Evolutionary conservation across 2,888 invertebrate species (phyloP), one percentile per base, ranked within the genome.

Genomic region (Stegophylla sp.): DNA sequence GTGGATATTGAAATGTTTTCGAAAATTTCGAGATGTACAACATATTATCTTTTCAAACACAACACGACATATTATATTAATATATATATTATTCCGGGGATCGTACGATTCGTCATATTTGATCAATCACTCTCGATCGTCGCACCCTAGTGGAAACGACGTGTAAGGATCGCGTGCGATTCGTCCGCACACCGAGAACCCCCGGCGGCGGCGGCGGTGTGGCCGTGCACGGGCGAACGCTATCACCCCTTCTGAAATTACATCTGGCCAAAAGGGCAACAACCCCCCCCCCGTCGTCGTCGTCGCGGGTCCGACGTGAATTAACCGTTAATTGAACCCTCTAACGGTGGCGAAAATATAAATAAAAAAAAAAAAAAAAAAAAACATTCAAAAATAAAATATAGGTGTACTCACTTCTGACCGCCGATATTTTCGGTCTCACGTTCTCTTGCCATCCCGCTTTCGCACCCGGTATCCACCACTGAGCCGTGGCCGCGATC

Each of bases 361-460:
- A 59, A 26, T 28, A 17, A 26, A 59, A 2, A 28, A 74, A 63
- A 74, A 43, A 56, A 2, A 28, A 26, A 73, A 61, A 73, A 7
- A n/a, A n/a, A n/a, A n/a, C n/a, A n/a, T n/a, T 26, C 1, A 23
- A n/a, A n/a, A n/a, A n/a, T n/a, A n/a, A n/a, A n/a, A n/a, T n/a
- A n/a, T n/a, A n/a, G n/a, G n/a, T n/a, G n/a, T n/a, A 45, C 79
- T 79, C 34, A 79, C 79, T 79, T 79, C 79, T 59, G 61, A 79
- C 61, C 15, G 79, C 79, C 7, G 79, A 79, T 79, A 79, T 79
- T 79, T 79, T 79, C 23, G 79, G 79, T 71, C 79, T 48, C 69
- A 79, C 79, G 61, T 79, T 79, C 23, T 79, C 79, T 71, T 79
- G 79, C 79, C 79, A 79, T 79, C 79, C 79, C 26, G 79, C 79